Evolutionary conservation across 2,888 invertebrate species (phyloP).

Genomic region (Neoaliturus tenellus): DNA sequence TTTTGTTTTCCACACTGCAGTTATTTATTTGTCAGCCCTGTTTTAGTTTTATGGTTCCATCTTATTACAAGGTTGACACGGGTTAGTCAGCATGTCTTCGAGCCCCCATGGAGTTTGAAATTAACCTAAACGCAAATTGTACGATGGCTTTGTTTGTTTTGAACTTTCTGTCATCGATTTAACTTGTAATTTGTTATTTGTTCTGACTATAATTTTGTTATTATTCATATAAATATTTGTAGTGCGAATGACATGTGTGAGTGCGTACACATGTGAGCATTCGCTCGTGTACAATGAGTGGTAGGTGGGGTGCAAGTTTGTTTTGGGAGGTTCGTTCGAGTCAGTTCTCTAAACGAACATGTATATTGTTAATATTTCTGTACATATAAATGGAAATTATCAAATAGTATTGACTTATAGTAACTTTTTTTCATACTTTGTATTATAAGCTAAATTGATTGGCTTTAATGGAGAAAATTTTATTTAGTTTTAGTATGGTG

Average conservation of each 20-base stretch:
- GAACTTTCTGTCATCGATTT: background rate
- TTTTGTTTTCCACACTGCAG: background rate
- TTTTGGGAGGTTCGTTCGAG: background rate
- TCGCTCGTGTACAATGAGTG: background rate
- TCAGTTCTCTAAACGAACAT: background rate
- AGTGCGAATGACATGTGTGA: slow-evolving; percentile 15
- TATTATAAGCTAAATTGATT: slow-evolving; percentile 41
- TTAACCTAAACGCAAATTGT: background rate
- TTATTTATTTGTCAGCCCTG: background rate
- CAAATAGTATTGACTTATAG: slow-evolving; percentile 33
- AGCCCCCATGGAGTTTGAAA: background rate
- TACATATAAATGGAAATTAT: slow-evolving; percentile 38
- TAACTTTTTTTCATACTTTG: slow-evolving; percentile 47
- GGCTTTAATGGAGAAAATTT: slow-evolving; percentile 35
- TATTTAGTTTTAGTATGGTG: slow-evolving; percentile 22
- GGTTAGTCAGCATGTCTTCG: background rate
- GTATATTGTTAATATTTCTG: slow-evolving; percentile 43
- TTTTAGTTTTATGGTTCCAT: background rate
- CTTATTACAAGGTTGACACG: background rate
- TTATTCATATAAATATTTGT: slow-evolving; percentile 24
- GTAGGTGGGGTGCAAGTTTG: background rate
- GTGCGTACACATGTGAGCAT: background rate
- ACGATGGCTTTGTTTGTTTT: background rate
- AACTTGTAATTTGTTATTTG: slow-evolving; percentile 29
- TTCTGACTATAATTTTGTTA: slow-evolving; percentile 40